Base-by-base conservation (phyloP, 2,888 invertebrate genomes). In the Drosophila sordidula region DNA sequence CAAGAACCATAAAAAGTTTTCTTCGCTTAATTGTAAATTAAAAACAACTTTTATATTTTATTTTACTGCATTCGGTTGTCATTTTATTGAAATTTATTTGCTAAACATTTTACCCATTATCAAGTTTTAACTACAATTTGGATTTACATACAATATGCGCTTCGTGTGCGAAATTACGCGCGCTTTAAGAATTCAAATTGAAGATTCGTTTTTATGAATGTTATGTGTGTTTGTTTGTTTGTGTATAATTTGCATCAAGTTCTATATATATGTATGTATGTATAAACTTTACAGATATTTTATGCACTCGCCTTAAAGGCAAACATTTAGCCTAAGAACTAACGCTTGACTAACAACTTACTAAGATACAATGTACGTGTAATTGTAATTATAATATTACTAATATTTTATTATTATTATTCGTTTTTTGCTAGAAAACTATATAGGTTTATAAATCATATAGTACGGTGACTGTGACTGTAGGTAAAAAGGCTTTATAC, bases 41-140 rank as follows among this genome's bases (percentile, higher is more conserved):
- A 63, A 36, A 45, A 36, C 0, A 1, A 6, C 2, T 1, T 16
- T 1, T 11, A 5, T 55, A 9, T 64, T 64, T 45, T 58, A 63
- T 69, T 74, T 78, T 74, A 77, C 65, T 73, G 70, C 66, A 79
- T 58, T 83, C 66, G 56, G 51, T 70, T 78, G 64, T 58, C 78
- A 39, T 70, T 86, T 78, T 78, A 78, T 78, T 74, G 67, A 76
- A 82, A 72, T 86, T 84, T 87, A 87, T 84, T 87, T 49, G 62
- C 85, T 85, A 82, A 87, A 79, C 75, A 82, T 77, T 83, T 84
- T 72, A 78, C 70, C 78, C 78, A 73, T 78, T 86, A 71, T 77
- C 65, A 87, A 82, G 77, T 78, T 82, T 82, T 84, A 85, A 82
- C 87, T 85, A 85, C 82, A 73, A 75, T 80, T 86, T 80, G 76